These are phyloP conservation scores for Nothoprocta perdicaria DNA, from an alignment of 2,113 vertebrate species.

Conservation along the genomic window DNA sequence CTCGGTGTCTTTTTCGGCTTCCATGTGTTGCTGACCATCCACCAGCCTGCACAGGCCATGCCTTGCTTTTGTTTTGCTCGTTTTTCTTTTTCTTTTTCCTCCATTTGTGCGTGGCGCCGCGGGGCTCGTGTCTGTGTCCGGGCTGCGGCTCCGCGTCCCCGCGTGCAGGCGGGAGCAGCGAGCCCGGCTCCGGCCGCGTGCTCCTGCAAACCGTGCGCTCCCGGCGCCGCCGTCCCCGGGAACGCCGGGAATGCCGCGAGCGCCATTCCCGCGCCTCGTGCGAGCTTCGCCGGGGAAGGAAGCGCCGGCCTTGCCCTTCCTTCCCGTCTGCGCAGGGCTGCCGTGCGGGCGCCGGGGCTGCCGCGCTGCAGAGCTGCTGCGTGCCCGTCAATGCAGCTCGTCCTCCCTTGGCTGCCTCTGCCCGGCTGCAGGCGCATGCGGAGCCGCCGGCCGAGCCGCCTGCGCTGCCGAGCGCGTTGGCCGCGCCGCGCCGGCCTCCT, in stretches of 20 bases:
- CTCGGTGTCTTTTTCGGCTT: slow-evolving; percentile 68
- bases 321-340: not conserved
- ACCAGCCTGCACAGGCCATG: not conserved
- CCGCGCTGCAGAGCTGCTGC: too few relatives aligned
- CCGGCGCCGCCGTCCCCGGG: not conserved
- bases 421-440: not conserved
- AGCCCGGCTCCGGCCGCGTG: too few relatives aligned
- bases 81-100: not conserved
- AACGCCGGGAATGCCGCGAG: not conserved
- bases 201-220: not conserved
- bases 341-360: not conserved
- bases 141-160: not conserved
- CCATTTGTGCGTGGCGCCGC: not conserved
- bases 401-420: slow-evolving; percentile 27
- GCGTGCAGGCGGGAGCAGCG: too few relatives aligned
- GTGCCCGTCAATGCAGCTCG: slow-evolving; percentile 1
- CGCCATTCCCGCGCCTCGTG: not conserved
- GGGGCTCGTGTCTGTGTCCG: not conserved
- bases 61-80: not conserved
- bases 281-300: slow-evolving; percentile 10
- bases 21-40: slow-evolving; percentile 9
- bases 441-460: not conserved
- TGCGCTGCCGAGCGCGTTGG: too few relatives aligned
- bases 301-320: slow-evolving; percentile 13
- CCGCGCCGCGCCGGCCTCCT: too few relatives aligned